These are phyloP conservation scores for Helleia helle DNA, from an alignment of 2,888 invertebrate genomes.

Conservation along the genomic window DNA sequence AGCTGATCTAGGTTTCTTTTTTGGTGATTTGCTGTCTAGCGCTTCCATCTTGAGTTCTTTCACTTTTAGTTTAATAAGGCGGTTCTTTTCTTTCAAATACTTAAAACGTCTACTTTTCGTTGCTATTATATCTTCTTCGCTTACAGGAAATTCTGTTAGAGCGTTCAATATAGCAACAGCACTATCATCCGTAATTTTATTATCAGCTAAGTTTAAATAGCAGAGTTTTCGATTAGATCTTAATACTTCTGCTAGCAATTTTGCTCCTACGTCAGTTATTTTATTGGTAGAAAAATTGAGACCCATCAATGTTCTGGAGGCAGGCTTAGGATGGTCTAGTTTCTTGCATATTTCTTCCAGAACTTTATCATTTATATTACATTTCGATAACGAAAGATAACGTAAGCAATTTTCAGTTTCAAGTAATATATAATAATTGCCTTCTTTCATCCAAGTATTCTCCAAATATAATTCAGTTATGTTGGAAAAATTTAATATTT, in stretches of 20 bases:
- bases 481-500: slow-evolving; percentile 28
- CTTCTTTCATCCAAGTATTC: slow-evolving; percentile 27
- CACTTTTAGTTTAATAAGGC: slow-evolving; percentile 22
- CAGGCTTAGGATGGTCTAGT: slow-evolving; percentile 27
- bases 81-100: slow-evolving; percentile 30
- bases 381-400: slow-evolving; percentile 38
- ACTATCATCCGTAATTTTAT: slow-evolving; percentile 39
- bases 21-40: slow-evolving; percentile 22
- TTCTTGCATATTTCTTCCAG: slow-evolving; percentile 30
- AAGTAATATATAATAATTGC: slow-evolving; percentile 35
- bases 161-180: slow-evolving; percentile 26
- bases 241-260: slow-evolving; percentile 30
- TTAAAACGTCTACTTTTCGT: slow-evolving; percentile 24
- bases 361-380: slow-evolving; percentile 34
- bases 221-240: slow-evolving; percentile 35
- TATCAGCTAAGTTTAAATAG: slow-evolving; percentile 43
- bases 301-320: slow-evolving; percentile 31
- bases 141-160: slow-evolving; percentile 34
- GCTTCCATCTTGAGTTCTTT: slow-evolving; percentile 26
- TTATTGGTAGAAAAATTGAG: slow-evolving; percentile 42
- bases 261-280: slow-evolving; percentile 40
- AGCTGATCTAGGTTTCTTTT: slow-evolving; percentile 20
- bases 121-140: slow-evolving; percentile 28
- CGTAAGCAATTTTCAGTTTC: slow-evolving; percentile 25
- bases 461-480: slow-evolving; percentile 46